Evolutionary conservation across 92 coral and sea anemone genomes (phyloP), one percentile per base, ranked within the genome.

Genomic region (Porites evermanni): DNA sequence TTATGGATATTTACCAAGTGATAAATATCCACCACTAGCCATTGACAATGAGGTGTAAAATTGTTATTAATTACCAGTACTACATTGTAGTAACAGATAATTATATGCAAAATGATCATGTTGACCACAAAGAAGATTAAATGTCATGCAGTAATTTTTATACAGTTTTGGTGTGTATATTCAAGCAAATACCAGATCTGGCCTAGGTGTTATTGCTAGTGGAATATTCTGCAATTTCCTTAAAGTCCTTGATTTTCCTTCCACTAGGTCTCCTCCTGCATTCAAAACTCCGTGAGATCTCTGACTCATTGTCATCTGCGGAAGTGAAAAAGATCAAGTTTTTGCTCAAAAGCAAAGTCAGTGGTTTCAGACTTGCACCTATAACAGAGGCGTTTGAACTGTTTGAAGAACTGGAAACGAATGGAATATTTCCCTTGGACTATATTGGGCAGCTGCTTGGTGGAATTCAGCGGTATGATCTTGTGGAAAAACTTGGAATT

Each of bases 391-490:
- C 53, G 21, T 81, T 18, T 16, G 77, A 81, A 70, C 67, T 81
- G 77, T 70, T 81, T 29, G 32, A 70, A 29, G 85, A 81, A 68
- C 19, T 81, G 18, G 85, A 81, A 19, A 7, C 54, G 3, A 59
- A 18, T 16, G 74, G 68, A 1, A 44, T 54, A 16, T 26, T 19
- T 14, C 65, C 69, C 29, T 18, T n/a, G 6, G 17, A 75, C 51
- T 53, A 53, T 59, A 72, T 81, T 17, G 21, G 56, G 24, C 51
- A 81, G 18, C 77, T 81, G 0, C 85, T 81, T 44, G 14, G 19
- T 69, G 54, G 67, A 56, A 80, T 80, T 60, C 56, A 29, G 4
- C 77, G 85, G 1, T 58, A 14, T 69, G 85, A 80, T 54, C 85
- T 80, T 26, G 18, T 58, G 38, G 77, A 69, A 68, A 80, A 54